Base-by-base conservation (phyloP, 2,888 invertebrate genomes). In the Macaria notata region DNA sequence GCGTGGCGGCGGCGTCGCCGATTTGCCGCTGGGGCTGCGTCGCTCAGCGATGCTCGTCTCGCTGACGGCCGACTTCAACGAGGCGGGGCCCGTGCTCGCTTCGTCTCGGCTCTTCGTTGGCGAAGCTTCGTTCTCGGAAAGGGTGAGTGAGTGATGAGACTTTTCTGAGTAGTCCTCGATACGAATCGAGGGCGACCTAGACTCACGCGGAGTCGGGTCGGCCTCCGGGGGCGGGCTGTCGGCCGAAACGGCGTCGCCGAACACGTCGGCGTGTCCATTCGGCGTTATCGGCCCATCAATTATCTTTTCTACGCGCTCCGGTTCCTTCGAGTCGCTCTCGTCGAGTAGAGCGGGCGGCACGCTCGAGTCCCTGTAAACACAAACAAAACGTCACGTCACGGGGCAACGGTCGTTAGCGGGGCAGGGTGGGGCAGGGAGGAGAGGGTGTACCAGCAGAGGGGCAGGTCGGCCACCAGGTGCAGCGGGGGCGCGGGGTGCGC, bases 321-420 rank as follows among this genome's bases (percentile, higher is more conserved):
- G 31, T 39, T 46, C 43, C 44, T 59, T 49, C 9, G 56, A 39
- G 49, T 66, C 69, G 51, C 52, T 69, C 62, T 70, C 74, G 39
- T 68, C 79, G 63, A 69, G 39, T 39, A 7, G 68, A 61, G 67
- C 72, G 45, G 88, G 73, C 72, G 86, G 71, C 75, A 87, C 72
- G 73, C 84, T 82, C 78, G 83, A 69, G 76, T 93, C 81, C 81
- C 93, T 76, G 84, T 68, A 85, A 92, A 72, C 63, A 74, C 52
- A 75, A 68, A 67, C 61, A 68, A 63, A 63, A 62, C 52, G 51
- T 56, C 46, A 55, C 56, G 53, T 56, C 46, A 36, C 56, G 56
- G 52, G 56, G 56, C 49, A 45, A 58, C 54, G 56, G 42, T 31
- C 47, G 49, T 49, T 55, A 4, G 38, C 31, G 31, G 46, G 19